Evolutionary conservation across 2,888 invertebrate genomes (phyloP).

Genomic region (Scaeva pyrastri): DNA sequence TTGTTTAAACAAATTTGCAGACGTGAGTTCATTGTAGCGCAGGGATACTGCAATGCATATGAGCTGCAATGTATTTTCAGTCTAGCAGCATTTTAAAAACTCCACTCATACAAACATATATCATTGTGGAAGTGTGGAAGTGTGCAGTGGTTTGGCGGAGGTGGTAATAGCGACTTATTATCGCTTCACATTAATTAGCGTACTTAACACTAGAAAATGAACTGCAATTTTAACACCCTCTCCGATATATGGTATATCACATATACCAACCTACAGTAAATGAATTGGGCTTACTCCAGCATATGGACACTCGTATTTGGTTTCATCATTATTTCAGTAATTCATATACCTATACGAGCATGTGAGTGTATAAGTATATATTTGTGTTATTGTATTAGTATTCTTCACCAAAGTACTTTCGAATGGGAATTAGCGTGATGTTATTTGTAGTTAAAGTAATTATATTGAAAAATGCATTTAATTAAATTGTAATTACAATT

Average conservation of each 20-base stretch:
- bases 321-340: not conserved
- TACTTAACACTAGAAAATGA: conserved; percentile 61
- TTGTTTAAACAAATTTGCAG: conserved; percentile 47
- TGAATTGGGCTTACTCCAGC: no score
- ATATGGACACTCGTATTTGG: not conserved
- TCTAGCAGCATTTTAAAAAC: not conserved
- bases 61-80: conserved; percentile 6
- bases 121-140: not conserved
- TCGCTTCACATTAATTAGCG: conserved; percentile 66
- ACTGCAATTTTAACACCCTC: conserved; percentile 61
- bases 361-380: no score
- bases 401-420: not conserved
- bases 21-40: conserved; percentile 49
- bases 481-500: conserved; percentile 48
- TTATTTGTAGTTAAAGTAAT: conserved; percentile 40
- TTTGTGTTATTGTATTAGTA: no score
- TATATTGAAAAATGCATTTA: conserved; percentile 49
- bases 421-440: conserved; percentile 5
- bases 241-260: not conserved
- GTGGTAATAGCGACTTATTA: conserved; percentile 58
- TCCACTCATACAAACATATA: not conserved
- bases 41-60: conserved; percentile 16
- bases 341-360: no score
- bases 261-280: no score
- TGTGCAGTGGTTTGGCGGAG: not conserved